A percentile compares a stretch with the other conserved stretches of the same genome.
phyloP scores from a whole-genome alignment of 2,113 vertebrate species.

The Diphyllodes magnificus region DNA sequence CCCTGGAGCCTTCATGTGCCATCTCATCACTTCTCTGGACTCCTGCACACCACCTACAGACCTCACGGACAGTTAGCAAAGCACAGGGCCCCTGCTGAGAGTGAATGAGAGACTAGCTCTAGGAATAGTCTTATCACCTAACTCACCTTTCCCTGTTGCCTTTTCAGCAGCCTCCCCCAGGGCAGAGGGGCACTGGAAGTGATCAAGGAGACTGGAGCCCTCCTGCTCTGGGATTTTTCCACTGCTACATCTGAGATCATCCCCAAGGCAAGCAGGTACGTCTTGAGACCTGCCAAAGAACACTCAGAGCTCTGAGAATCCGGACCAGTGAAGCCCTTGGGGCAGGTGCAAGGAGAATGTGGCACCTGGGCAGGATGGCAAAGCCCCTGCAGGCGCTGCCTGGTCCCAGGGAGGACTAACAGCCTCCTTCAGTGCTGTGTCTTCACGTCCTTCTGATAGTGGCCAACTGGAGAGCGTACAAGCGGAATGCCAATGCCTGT shows the following conservation, averaged over 20 bases:
- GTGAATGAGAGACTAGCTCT: slow-evolving; percentile 34
- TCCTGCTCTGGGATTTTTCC: slow-evolving; percentile 61
- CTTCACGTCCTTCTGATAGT: not conserved
- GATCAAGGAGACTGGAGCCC: slow-evolving; percentile 50
- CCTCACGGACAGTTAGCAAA: slow-evolving; percentile 36
- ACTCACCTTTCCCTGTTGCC: slow-evolving; percentile 56
- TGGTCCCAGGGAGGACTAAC: not conserved
- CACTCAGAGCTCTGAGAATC: slow-evolving; percentile 49
- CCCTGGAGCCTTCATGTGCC: slow-evolving; percentile 32
- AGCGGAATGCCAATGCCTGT: not conserved
- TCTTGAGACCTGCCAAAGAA: slow-evolving; percentile 64
- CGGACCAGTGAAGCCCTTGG: not conserved
- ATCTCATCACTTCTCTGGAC: slow-evolving; percentile 21
- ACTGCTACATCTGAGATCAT: slow-evolving; percentile 58
- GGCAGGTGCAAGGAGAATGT: not conserved
- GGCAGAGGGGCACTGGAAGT: slow-evolving; percentile 56
- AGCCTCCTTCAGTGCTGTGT: not conserved
- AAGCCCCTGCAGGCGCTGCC: not conserved
- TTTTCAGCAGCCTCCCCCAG: slow-evolving; percentile 52
- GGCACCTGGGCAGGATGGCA: not conserved
- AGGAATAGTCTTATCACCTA: slow-evolving; percentile 48
- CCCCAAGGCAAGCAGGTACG: slow-evolving; percentile 60
- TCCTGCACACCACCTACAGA: slow-evolving; percentile 45
- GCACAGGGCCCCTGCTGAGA: slow-evolving; percentile 29
- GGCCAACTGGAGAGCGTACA: not conserved